These are phyloP conservation scores for Aphodius granarius DNA, from an alignment of 2,888 invertebrate genomes.

Conservation along the genomic window DNA sequence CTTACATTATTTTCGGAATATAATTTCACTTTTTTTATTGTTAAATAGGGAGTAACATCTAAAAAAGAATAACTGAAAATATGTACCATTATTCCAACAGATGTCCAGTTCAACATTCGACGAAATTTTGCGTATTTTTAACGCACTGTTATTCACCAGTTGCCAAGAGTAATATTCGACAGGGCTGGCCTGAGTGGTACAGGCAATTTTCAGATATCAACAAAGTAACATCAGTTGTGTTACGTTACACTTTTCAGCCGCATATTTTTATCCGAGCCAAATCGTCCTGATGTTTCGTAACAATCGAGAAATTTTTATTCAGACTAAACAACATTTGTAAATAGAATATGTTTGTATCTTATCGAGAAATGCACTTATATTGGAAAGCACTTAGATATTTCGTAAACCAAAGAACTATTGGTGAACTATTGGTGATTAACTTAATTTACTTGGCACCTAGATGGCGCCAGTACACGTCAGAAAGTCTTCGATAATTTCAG, in stretches of 20 bases:
- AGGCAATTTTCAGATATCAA: neutral
- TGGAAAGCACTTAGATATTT: too few relatives aligned
- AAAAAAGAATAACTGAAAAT: neutral
- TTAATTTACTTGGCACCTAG: neutral
- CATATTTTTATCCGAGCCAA: neutral
- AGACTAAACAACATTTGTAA: neutral
- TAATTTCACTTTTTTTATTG: neutral
- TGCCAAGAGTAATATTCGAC: neutral
- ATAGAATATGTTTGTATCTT: neutral
- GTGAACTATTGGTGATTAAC: neutral
- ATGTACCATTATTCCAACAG: neutral
- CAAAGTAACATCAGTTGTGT: neutral
- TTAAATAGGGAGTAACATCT: neutral
- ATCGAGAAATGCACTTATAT: neutral
- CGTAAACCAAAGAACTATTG: neutral
- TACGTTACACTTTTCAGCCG: neutral
- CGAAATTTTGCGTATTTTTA: neutral
- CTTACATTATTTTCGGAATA: slow-evolving; percentile 80
- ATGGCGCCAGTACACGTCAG: neutral
- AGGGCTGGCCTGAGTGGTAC: neutral
- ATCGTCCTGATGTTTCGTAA: neutral
- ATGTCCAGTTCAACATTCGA: neutral
- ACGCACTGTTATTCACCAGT: neutral
- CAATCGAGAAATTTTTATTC: neutral
- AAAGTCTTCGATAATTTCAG: neutral